Evolutionary conservation across 2,888 invertebrate genomes (phyloP).

Genomic region (Hyposoter didymator): DNA sequence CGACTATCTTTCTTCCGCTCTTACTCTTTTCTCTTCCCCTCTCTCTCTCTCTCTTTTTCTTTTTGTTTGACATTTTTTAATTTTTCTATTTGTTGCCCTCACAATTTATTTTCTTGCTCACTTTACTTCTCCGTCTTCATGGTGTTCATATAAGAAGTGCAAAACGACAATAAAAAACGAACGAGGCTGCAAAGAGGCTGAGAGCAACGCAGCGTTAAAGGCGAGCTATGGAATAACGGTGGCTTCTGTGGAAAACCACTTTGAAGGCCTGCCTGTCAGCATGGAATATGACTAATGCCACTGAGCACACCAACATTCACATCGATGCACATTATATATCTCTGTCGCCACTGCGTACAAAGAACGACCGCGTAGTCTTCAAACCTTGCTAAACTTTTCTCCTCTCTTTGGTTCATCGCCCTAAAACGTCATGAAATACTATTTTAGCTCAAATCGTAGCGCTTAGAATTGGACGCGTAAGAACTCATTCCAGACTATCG

Average conservation of each 20-base stretch:
- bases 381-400: conserved; percentile 10
- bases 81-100: conserved; percentile 15
- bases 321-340: conserved; percentile 4
- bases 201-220: conserved; percentile 53
- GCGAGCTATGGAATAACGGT: conserved; percentile 71
- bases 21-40: conserved; percentile 12
- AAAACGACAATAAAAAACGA: conserved; percentile 68
- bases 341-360: conserved; percentile 1
- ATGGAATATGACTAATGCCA: conserved; percentile 78
- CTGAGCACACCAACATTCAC: conserved; percentile 20
- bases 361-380: conserved; percentile 13
- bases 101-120: background rate
- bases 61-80: background rate
- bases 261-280: conserved; percentile 74
- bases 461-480: background rate
- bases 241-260: conserved; percentile 70
- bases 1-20: background rate
- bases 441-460: background rate
- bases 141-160: conserved; percentile 12
- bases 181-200: conserved; percentile 42
- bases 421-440: conserved; percentile 8
- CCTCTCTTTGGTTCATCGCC: conserved; percentile 30
- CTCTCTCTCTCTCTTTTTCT: conserved; percentile 12
- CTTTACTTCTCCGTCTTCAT: background rate
- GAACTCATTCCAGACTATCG: background rate